These are phyloP conservation scores for Taeniopygia guttata DNA, from an alignment of 2,797 vertebrate genomes.

Conservation along the genomic window DNA sequence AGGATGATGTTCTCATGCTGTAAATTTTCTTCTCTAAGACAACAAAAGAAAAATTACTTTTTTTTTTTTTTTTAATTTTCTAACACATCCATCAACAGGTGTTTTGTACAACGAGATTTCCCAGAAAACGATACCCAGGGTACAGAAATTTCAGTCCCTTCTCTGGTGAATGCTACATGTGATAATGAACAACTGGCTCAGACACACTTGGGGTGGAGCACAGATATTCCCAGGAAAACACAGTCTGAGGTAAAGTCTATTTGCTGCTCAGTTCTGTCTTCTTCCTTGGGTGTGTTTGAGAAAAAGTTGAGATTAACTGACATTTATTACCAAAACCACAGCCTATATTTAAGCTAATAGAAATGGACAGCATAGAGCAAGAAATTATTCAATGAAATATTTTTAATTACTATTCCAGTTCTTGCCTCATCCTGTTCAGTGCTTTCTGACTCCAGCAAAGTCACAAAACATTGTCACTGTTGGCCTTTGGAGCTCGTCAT, in stretches of 20 bases:
- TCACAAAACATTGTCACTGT: background rate
- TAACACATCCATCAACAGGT: background rate
- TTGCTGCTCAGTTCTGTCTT: background rate
- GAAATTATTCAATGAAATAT: background rate
- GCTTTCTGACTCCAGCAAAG: background rate
- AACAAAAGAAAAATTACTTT: background rate
- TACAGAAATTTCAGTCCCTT: background rate
- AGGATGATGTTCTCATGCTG: background rate
- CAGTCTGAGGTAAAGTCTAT: conserved; percentile 13
- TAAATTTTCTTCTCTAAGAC: background rate
- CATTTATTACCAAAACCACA: background rate
- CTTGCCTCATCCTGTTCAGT: background rate
- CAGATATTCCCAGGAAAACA: background rate
- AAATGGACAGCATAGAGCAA: background rate
- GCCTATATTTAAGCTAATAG: background rate
- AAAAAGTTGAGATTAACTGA: background rate
- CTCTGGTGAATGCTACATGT: background rate
- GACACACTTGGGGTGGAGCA: background rate
- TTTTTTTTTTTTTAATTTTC: background rate
- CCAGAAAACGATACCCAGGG: background rate
- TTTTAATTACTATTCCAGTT: background rate
- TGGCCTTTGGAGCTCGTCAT: background rate
- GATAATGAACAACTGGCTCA: background rate
- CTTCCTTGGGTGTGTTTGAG: conserved; percentile 10
- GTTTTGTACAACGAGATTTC: background rate